Evolutionary conservation across 2,888 invertebrate species (phyloP).

Genomic region (Hipparchia semele): DNA sequence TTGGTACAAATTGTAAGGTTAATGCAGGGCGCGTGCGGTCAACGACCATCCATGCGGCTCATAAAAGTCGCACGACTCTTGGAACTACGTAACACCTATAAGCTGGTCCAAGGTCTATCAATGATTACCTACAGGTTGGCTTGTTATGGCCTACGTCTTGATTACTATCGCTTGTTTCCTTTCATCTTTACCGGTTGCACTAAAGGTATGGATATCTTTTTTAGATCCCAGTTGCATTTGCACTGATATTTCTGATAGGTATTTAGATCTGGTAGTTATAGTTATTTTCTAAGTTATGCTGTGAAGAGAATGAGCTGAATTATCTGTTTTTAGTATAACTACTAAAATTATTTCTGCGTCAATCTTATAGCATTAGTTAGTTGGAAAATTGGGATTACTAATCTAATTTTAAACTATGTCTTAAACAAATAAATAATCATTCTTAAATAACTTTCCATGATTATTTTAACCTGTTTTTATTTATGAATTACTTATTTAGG

Average conservation of each 20-base stretch:
- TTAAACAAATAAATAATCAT: not conserved
- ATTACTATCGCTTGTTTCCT: constrained; percentile 7
- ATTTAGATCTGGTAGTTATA: no score
- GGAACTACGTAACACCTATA: constrained; percentile 21
- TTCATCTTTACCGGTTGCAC: constrained; percentile 3
- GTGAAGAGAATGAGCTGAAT: no score
- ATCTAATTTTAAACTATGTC: not conserved
- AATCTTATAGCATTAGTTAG: no score
- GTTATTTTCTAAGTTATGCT: no score
- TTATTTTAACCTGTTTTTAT: not conserved
- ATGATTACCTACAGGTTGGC: constrained; percentile 9
- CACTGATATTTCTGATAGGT: no score
- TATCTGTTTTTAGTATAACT: no score
- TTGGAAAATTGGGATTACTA: not conserved
- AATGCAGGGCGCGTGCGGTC: constrained; percentile 66
- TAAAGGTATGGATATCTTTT: not conserved
- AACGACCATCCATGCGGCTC: constrained; percentile 41
- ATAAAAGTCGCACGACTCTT: constrained; percentile 27
- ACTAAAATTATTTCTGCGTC: not conserved
- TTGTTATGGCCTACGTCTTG: constrained; percentile 7
- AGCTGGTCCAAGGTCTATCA: constrained; percentile 13
- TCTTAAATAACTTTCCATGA: not conserved
- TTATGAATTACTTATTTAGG: not conserved
- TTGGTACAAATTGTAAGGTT: constrained; percentile 29
- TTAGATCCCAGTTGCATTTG: no score